Evolutionary conservation across 2,888 invertebrate species (phyloP), one percentile per base, ranked within the genome.

Genomic region (Drepana falcataria): DNA sequence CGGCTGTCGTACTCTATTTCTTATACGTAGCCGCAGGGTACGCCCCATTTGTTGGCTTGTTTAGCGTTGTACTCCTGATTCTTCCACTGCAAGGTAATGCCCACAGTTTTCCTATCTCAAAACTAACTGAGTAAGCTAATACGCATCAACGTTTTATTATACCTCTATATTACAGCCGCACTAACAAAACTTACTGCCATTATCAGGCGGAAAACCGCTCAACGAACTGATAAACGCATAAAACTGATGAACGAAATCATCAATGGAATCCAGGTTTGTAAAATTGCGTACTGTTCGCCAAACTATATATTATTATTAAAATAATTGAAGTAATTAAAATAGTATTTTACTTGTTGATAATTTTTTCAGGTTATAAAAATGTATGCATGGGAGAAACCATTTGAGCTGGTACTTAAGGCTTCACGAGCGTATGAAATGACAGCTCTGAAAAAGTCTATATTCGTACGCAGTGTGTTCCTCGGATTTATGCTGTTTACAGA

Each of bases 331-430:
- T 51, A 54, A 21, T 0, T 21, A 21, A 1, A 21, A 21, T 21
- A 21, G 21, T 21, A 21, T 53, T 55, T 40, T 49, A 9, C 40
- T 49, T 34, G 37, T 48, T 5, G n/a, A 37, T 9, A 53, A 44
- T 48, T 59, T 55, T 64, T 73, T 52, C 79, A 95, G 87, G 95
- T 97, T 0, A 96, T 98, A 59, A 98, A 98, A 91, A 98, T 98
- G 97, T 98, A 97, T 79, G 95, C 97, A 2, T 98, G 98, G 95
- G 98, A 98, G 83, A 93, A 93, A 64, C 95, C 97, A 0, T 98
- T 98, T 79, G 93, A 94, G 52, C 81, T 92, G 34, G 87, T 96
- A 0, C 93, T 96, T 7, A 92, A 89, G 52, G 74, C 86, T 4
- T 92, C 93, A 2, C 83, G 96, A 66, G 87, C 70, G 55, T 77